Percentiles rank a stretch among this genome's conserved stretches.
Conservation (phyloP, 2,797 vertebrate genomes). For the Myotis vivesi region DNA sequence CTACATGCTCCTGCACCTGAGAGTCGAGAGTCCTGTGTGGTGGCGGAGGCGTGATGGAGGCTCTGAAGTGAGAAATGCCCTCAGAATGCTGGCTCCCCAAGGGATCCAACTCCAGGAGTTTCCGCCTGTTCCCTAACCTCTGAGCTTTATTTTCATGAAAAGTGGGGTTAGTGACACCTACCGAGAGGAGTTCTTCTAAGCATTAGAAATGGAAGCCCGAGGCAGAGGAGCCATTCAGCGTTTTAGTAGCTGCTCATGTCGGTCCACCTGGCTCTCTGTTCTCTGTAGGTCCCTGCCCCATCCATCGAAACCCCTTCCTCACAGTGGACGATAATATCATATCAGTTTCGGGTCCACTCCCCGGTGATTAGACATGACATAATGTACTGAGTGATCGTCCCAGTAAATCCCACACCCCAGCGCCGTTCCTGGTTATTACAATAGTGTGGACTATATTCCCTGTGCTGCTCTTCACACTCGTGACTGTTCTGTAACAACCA, state of each 20-base stretch:
- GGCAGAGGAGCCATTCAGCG: background rate
- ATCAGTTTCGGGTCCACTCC: too few species aligned
- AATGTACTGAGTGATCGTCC: too few species aligned
- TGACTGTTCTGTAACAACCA: too few species aligned
- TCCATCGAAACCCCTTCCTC: background rate
- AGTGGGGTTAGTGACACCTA: background rate
- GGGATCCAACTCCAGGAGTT: too few species aligned
- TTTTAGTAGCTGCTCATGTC: background rate
- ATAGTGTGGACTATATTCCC: too few species aligned
- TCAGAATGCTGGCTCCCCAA: background rate
- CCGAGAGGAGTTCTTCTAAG: background rate
- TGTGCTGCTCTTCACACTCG: too few species aligned
- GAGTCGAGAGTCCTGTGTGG: background rate
- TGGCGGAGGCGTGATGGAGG: accelerated
- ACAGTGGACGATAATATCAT: too few species aligned
- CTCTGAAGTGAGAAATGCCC: background rate
- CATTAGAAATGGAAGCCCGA: background rate
- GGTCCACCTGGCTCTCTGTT: background rate
- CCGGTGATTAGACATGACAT: too few species aligned
- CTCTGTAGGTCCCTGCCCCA: accelerated
- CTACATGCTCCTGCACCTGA: background rate
- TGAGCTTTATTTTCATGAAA: background rate
- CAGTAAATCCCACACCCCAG: too few species aligned
- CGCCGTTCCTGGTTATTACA: too few species aligned
- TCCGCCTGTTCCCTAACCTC: background rate